Evolutionary conservation across 53 echinoderm and acorn worm genomes (phyloP).

Genomic region (Echinarachnius parma): DNA sequence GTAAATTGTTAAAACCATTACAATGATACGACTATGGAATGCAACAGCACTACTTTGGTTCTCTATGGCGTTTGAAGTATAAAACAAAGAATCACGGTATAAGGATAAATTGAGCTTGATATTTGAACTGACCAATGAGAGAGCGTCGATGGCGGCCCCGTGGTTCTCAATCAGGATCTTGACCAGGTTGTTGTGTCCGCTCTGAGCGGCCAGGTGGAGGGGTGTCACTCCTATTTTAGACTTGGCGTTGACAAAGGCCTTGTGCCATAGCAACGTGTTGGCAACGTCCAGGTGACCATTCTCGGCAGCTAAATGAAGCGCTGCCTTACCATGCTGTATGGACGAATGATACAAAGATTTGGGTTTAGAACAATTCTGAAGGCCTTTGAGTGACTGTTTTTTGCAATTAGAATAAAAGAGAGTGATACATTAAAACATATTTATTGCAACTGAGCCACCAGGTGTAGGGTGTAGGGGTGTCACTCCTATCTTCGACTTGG

Average conservation of each 20-base stretch:
- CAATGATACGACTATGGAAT: too few species aligned
- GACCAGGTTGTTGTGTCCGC: slow-evolving; percentile 83
- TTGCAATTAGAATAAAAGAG: too few species aligned
- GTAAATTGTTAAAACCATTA: too few species aligned
- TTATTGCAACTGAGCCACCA: too few species aligned
- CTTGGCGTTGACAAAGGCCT: slow-evolving; percentile 96
- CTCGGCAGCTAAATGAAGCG: slow-evolving; percentile 90
- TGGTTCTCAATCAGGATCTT: slow-evolving; percentile 66
- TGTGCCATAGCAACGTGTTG: slow-evolving; percentile 82
- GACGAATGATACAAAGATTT: neutral
- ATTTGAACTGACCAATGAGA: slow-evolving; percentile 69
- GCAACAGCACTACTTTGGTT: too few species aligned
- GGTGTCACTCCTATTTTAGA: slow-evolving; percentile 90
- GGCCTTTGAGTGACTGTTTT: too few species aligned
- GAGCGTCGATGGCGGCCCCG: slow-evolving; percentile 85
- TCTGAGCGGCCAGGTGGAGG: slow-evolving; percentile 82
- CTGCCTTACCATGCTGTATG: slow-evolving; percentile 90
- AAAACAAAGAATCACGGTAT: too few species aligned
- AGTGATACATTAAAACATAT: too few species aligned
- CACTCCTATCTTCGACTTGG: slow-evolving; percentile 89
- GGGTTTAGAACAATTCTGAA: too few species aligned
- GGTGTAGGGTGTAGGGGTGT: slow-evolving; percentile 83
- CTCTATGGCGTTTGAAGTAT: too few species aligned
- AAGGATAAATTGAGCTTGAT: too few species aligned
- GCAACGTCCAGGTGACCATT: slow-evolving; percentile 81